Conservation (phyloP, 2,797 vertebrate species). For the Hoplostethus mediterraneus region DNA sequence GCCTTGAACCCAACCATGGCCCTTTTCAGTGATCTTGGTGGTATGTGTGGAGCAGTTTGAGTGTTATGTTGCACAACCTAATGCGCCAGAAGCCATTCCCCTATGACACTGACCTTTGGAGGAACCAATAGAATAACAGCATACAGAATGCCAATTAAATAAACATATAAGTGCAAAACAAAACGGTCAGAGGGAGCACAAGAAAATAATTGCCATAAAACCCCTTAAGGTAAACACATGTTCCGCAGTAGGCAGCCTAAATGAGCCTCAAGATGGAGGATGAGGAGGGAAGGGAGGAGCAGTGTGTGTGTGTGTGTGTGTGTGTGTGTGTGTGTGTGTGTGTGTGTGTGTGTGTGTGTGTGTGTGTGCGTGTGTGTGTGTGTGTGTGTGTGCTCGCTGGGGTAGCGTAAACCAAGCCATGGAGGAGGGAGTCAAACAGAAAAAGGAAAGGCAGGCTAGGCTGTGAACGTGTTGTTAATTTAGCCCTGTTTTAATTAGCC, state of each 20-base stretch:
- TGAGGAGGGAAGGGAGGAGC: slow-evolving; percentile 39
- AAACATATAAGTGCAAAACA: slow-evolving; percentile 77
- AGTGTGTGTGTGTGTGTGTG: slow-evolving; percentile 30
- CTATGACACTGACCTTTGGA: slow-evolving; percentile 81
- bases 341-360: slow-evolving; percentile 35
- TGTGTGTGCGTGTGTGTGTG: slow-evolving; percentile 20
- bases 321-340: slow-evolving; percentile 35
- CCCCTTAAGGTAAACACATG: slow-evolving; percentile 83
- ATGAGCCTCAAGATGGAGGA: slow-evolving; percentile 49
- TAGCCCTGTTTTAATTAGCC: slow-evolving; percentile 82
- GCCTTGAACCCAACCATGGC: slow-evolving; percentile 36
- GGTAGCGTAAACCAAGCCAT: slow-evolving; percentile 38
- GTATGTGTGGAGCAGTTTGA: slow-evolving; percentile 47
- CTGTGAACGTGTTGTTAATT: slow-evolving; percentile 75
- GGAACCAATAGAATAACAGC: slow-evolving; percentile 80
- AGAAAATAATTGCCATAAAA: slow-evolving; percentile 78
- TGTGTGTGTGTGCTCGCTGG: slow-evolving; percentile 26
- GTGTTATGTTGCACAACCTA: slow-evolving; percentile 43
- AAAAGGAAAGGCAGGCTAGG: slow-evolving; percentile 49
- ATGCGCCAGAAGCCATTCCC: slow-evolving; percentile 71
- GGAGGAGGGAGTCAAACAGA: slow-evolving; percentile 54
- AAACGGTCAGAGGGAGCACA: slow-evolving; percentile 67
- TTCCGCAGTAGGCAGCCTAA: slow-evolving; percentile 67
- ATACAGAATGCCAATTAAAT: slow-evolving; percentile 81
- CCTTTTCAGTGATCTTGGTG: slow-evolving; percentile 61